Conservation (phyloP, 2,113 vertebrate genomes). For the Nerophis ophidion region DNA sequence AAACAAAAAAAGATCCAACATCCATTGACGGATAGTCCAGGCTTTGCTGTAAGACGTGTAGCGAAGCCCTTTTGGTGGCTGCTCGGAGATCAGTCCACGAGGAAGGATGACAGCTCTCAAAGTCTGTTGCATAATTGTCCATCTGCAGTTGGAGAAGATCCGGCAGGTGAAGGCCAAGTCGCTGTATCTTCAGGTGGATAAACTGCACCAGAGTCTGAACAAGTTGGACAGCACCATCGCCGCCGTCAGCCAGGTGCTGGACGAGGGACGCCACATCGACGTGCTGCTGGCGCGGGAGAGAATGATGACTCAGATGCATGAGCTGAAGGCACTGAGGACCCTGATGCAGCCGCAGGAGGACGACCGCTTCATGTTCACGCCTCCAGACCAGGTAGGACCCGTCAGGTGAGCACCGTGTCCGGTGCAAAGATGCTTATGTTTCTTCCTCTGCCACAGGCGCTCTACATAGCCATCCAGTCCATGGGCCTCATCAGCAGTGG, state of each 20-base stretch:
- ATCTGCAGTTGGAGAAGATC: slow-evolving; percentile 91
- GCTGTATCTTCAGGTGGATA: slow-evolving; percentile 95
- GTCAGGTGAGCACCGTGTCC: too few relatives aligned
- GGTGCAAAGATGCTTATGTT: neutral
- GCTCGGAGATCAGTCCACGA: too few relatives aligned
- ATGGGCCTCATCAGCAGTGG: slow-evolving; percentile 95
- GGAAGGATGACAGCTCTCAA: too few relatives aligned
- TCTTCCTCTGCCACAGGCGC: slow-evolving; percentile 50
- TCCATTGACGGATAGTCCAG: too few relatives aligned
- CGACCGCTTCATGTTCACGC: slow-evolving; percentile 91
- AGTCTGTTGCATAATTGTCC: neutral
- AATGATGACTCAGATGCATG: slow-evolving; percentile 94
- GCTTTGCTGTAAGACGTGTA: too few relatives aligned
- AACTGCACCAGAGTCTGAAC: slow-evolving; percentile 90
- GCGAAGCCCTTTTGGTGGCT: too few relatives aligned
- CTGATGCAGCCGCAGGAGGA: slow-evolving; percentile 94
- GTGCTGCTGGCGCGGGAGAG: slow-evolving; percentile 90
- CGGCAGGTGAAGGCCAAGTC: slow-evolving; percentile 98
- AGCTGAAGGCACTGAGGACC: slow-evolving; percentile 87
- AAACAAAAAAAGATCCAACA: too few relatives aligned
- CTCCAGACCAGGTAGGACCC: slow-evolving; percentile 80
- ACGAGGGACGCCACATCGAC: slow-evolving; percentile 89
- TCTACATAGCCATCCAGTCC: slow-evolving; percentile 90
- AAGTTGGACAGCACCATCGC: slow-evolving; percentile 95
- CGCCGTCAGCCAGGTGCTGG: slow-evolving; percentile 90